Percentiles rank a stretch among this genome's conserved stretches.
Conservation (phyloP, 2,888 invertebrate genomes). For the Parapristionchus giblindavisi region DNA sequence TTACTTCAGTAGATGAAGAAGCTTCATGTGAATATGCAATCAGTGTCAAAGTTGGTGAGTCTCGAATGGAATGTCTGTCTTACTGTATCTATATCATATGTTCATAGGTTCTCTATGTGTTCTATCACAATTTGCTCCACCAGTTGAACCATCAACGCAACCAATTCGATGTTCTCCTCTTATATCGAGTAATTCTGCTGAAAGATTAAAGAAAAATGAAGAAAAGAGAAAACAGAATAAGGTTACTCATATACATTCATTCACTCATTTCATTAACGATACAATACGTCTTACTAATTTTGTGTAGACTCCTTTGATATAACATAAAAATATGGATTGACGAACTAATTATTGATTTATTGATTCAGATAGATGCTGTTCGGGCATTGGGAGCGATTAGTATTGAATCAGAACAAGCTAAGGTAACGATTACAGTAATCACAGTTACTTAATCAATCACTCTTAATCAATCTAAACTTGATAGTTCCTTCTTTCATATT, state of each 20-base stretch:
- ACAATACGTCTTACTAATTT: no score
- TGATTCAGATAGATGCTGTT: not conserved
- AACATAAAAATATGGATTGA: no score
- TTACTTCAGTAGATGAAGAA: conserved; percentile 40
- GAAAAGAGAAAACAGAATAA: conserved; percentile 10
- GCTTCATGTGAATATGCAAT: conserved; percentile 45
- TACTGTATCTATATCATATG: no score
- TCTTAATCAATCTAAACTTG: no score
- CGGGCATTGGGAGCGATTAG: conserved; percentile 4
- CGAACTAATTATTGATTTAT: no score
- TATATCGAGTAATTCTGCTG: not conserved
- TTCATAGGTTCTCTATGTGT: not conserved
- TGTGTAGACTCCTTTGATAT: no score
- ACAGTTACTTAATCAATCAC: not conserved
- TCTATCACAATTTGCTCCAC: not conserved
- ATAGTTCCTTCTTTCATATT: no score
- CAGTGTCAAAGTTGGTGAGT: conserved; percentile 40
- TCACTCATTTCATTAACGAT: not conserved
- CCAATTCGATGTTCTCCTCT: not conserved
- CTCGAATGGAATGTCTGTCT: no score
- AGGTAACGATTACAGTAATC: not conserved
- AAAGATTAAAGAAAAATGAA: not conserved
- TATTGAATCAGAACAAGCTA: conserved; percentile 6
- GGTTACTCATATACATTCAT: not conserved
- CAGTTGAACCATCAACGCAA: not conserved